Evolutionary conservation across 1,140 invertebrate species (phyloP).

Genomic region (Drosophila saltans): DNA sequence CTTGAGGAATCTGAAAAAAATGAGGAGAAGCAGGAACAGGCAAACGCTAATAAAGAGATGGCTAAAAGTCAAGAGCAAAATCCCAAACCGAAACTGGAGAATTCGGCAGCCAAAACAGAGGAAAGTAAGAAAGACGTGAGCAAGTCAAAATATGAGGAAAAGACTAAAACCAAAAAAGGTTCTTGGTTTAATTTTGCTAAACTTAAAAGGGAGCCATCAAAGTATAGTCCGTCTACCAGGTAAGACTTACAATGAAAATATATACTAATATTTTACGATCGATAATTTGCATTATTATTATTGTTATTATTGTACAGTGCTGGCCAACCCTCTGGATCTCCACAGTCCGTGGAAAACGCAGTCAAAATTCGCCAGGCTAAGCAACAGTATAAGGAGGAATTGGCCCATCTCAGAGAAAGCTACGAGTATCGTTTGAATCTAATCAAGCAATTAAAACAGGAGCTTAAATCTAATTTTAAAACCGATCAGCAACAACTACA

Average conservation of each 20-base stretch:
- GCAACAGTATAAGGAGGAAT: slow-evolving; percentile 24
- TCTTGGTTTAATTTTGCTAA: background rate
- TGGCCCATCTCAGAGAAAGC: slow-evolving; percentile 17
- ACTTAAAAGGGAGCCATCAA: background rate
- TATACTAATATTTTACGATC: no score
- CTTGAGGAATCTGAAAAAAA: background rate
- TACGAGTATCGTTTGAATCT: slow-evolving; percentile 23
- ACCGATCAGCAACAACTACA: slow-evolving; percentile 34
- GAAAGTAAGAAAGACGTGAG: background rate
- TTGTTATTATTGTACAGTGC: background rate
- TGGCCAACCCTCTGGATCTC: background rate
- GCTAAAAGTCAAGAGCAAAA: background rate
- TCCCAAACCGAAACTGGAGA: background rate
- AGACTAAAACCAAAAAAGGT: background rate
- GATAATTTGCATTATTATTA: background rate
- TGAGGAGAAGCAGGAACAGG: background rate
- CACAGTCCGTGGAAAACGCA: background rate
- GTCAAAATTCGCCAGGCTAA: slow-evolving; percentile 11
- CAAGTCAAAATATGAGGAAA: background rate
- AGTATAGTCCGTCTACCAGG: background rate
- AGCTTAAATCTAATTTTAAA: slow-evolving; percentile 27
- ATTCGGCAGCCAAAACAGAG: background rate
- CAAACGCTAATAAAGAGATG: no score
- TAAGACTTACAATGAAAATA: background rate
- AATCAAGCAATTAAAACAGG: slow-evolving; percentile 32